Evolutionary conservation across 2,113 vertebrate genomes (phyloP).

Genomic region (Cyphomyrus plagiostoma): DNA sequence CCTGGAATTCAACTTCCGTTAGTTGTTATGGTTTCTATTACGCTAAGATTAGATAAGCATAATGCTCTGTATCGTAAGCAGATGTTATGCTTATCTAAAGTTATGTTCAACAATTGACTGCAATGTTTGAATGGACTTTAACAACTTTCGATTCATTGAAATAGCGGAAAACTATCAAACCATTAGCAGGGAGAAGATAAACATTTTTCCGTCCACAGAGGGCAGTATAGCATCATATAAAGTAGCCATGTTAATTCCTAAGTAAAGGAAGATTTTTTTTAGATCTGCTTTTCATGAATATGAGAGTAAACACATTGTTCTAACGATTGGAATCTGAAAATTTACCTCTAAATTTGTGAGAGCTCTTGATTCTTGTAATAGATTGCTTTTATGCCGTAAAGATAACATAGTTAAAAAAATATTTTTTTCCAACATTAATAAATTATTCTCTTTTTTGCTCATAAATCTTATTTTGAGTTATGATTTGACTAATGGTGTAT

Average conservation of each 20-base stretch:
- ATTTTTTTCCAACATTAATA: neutral
- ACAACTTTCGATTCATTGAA: neutral
- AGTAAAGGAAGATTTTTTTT: neutral
- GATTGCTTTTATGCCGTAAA: neutral
- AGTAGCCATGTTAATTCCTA: neutral
- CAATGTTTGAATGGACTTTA: neutral
- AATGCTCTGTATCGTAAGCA: neutral
- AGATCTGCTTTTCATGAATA: neutral
- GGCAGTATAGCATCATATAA: conserved; percentile 13
- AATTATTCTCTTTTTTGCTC: neutral
- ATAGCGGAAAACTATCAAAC: neutral
- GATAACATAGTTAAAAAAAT: neutral
- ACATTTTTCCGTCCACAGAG: conserved; percentile 12
- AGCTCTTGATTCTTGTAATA: neutral
- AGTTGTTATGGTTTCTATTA: neutral
- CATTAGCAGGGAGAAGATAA: neutral
- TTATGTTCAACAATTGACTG: neutral
- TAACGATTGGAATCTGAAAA: neutral
- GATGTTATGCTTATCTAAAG: neutral
- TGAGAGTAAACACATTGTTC: neutral
- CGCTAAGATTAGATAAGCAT: neutral
- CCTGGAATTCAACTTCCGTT: conserved; percentile 9
- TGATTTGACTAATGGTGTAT: neutral
- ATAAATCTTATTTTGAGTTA: neutral
- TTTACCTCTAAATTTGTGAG: neutral